Base-by-base conservation (phyloP, 2,113 vertebrate genomes). In the Pogonocichla stellata region DNA sequence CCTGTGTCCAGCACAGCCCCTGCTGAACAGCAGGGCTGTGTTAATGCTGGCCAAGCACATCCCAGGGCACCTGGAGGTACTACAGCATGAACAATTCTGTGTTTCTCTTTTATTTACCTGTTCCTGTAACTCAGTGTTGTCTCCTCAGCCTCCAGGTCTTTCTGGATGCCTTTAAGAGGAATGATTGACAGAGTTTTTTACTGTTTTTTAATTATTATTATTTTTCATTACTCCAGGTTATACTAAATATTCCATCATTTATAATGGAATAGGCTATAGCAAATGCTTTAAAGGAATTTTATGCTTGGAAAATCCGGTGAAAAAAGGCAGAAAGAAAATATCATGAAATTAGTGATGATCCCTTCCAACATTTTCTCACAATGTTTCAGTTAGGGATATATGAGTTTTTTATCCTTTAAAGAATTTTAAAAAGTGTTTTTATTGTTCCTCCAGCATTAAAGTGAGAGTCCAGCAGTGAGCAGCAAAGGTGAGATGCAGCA, bases 1-100 rank as follows among this genome's bases (percentile, higher is more conserved):
- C 20, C 12, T 25, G 43, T 16, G 13, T 19, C 50, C 1, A 0
- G 23, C 1, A 10, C 9, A 43, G 57, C 56, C 40, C 25, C 70
- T 42, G 53, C 14, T 86, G 67, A 8, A 6, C 42, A 61, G 12
- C 54, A 12, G 54, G 33, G 14, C 38, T 45, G 28, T 69, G n/a
- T 5, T 71, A 42, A 6, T 36, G 19, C 16, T 56, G 11, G 33
- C 5, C 36, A 9, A 64, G 33, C 42, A 42, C 33, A 14, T 14
- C 19, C 6, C 5, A 38, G 38, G 15, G 47, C 82, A 22, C 34
- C 51, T 81, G 56, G 23, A 65, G 50, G 61, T 25, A 40, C 51
- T 31, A 8, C 48, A 50, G 26, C 48, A 15, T 8, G 9, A 72
- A n/a, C 56, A 90, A 90, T 60, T 80, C 36, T 62, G 25, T 24